phyloP scores from a whole-genome alignment of 2,797 vertebrate species.

The Chrosomus eos region DNA sequence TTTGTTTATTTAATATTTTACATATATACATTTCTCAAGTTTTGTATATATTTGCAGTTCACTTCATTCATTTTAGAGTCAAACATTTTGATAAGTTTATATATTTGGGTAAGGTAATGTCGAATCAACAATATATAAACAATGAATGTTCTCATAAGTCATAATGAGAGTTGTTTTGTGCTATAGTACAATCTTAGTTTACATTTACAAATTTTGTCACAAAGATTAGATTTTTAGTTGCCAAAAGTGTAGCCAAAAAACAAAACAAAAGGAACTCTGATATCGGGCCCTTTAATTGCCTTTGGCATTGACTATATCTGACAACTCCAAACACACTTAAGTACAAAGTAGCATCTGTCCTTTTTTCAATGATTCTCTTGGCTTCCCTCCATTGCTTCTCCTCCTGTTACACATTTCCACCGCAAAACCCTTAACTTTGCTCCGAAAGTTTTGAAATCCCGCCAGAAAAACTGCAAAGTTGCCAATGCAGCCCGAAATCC shows the following conservation, averaged over 20 bases:
- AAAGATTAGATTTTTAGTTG: not conserved
- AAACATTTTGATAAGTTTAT: too few relatives aligned
- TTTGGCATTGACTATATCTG: conserved; percentile 33
- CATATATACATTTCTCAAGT: too few relatives aligned
- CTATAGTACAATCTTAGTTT: not conserved
- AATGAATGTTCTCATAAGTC: not conserved
- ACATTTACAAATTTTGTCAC: not conserved
- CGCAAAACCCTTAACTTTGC: conserved; percentile 39
- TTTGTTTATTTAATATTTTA: too few relatives aligned
- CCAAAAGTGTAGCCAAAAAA: not conserved
- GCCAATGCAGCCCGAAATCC: conserved; percentile 62
- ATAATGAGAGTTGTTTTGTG: not conserved
- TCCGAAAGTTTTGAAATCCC: conserved; percentile 64
- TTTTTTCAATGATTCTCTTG: conserved; percentile 37
- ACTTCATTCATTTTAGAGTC: too few relatives aligned
- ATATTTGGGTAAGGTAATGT: too few relatives aligned
- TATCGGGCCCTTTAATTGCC: conserved; percentile 40
- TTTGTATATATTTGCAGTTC: too few relatives aligned
- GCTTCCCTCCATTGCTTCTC: conserved; percentile 40
- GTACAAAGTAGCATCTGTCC: conserved; percentile 55
- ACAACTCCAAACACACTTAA: conserved; percentile 48
- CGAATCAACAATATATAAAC: too few relatives aligned
- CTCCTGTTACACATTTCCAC: conserved; percentile 26
- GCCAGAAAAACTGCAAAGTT: conserved; percentile 66
- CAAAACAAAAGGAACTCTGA: not conserved